phyloP scores from a whole-genome alignment of 1,140 invertebrate genomes.

The Cataglyphis hispanica region DNA sequence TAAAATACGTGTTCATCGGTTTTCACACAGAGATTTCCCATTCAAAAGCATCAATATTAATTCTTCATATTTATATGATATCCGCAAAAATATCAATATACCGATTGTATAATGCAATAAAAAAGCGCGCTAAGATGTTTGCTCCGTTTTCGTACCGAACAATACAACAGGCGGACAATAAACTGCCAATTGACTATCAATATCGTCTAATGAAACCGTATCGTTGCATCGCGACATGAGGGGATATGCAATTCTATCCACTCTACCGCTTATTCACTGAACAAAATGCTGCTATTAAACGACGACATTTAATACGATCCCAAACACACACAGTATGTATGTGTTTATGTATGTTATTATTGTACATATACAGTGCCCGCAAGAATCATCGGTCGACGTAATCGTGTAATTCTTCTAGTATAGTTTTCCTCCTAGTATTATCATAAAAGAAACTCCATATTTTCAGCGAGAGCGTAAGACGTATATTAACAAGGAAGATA shows the following conservation, averaged over 20 bases:
- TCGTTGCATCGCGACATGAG: slow-evolving; percentile 40
- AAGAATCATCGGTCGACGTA: not conserved
- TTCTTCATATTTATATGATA: not conserved
- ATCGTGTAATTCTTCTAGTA: slow-evolving; percentile 7
- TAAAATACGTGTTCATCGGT: not conserved
- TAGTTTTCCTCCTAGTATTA: not conserved
- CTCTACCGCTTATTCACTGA: slow-evolving; percentile 10
- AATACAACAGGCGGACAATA: slow-evolving; percentile 28
- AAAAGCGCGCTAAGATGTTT: slow-evolving; percentile 5
- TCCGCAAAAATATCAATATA: not conserved
- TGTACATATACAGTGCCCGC: not conserved
- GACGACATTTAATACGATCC: slow-evolving; percentile 38
- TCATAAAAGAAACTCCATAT: not conserved
- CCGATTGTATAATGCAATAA: not conserved
- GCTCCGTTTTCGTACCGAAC: not conserved
- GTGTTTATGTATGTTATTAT: not conserved
- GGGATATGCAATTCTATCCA: slow-evolving; percentile 30
- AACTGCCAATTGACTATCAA: slow-evolving; percentile 61
- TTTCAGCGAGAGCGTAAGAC: not conserved
- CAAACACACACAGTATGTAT: not conserved
- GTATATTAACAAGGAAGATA: not conserved
- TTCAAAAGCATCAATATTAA: not conserved
- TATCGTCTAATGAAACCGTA: slow-evolving; percentile 57
- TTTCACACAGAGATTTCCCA: not conserved
- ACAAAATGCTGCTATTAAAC: slow-evolving; percentile 37